These are phyloP conservation scores for Drosophila heteroneura DNA, from an alignment of 2,888 invertebrate species.

Conservation along the genomic window DNA sequence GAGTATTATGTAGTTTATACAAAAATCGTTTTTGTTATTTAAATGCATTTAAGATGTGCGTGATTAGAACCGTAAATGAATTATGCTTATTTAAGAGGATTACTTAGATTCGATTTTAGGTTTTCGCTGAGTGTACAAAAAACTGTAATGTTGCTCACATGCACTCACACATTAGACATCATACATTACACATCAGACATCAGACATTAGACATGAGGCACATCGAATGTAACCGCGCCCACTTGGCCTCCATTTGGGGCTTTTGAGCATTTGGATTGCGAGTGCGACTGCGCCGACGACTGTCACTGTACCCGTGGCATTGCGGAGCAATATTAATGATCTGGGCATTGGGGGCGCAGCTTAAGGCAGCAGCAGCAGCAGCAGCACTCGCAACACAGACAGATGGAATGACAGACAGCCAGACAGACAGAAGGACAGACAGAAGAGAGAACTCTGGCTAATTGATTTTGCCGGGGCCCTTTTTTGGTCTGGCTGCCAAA, in stretches of 20 bases:
- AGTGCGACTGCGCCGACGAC: slow-evolving; percentile 15
- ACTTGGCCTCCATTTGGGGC: slow-evolving; percentile 50
- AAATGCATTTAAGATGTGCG: too few species aligned
- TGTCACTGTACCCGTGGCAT: slow-evolving; percentile 44
- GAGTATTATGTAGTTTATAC: not conserved
- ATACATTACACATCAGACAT: slow-evolving; percentile 18
- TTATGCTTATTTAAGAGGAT: not conserved
- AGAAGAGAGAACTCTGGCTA: slow-evolving; percentile 53
- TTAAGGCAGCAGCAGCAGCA: slow-evolving; percentile 31
- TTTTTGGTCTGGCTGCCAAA: slow-evolving; percentile 38
- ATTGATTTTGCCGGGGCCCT: slow-evolving; percentile 68
- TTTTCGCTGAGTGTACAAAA: slow-evolving; percentile 2
- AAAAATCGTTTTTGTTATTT: not conserved
- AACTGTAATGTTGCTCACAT: slow-evolving; percentile 14
- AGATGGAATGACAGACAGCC: not conserved
- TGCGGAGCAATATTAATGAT: slow-evolving; percentile 61
- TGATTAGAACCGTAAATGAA: not conserved
- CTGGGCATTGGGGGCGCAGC: slow-evolving; percentile 51
- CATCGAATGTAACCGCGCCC: slow-evolving; percentile 38
- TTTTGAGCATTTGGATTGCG: slow-evolving; percentile 12
- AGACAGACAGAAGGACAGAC: not conserved
- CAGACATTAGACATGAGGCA: slow-evolving; percentile 16
- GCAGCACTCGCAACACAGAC: not conserved
- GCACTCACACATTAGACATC: slow-evolving; percentile 17
- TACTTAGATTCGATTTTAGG: not conserved